Percentiles rank a stretch among this genome's conserved stretches.
Evolutionary conservation across 2,888 invertebrate species (phyloP).

Genomic region (Ennomos fuscantarius): DNA sequence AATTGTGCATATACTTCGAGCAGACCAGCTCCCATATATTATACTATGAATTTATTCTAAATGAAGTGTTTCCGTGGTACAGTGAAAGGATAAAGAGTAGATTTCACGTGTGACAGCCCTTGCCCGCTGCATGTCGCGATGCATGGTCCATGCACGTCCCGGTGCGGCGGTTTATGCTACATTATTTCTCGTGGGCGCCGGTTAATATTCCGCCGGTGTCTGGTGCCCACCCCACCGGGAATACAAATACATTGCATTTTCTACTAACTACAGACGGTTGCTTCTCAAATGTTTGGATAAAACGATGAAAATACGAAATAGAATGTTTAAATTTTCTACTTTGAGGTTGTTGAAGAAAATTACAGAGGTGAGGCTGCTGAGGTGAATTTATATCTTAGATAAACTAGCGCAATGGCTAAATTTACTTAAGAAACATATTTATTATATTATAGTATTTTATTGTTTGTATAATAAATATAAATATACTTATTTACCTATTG

Average conservation of each 20-base stretch:
- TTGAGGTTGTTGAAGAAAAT: conserved; percentile 10
- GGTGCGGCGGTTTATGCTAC: conserved; percentile 74
- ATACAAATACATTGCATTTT: conserved; percentile 70
- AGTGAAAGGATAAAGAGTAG: conserved; percentile 12
- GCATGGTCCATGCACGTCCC: conserved; percentile 69
- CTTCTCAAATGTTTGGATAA: conserved; percentile 53
- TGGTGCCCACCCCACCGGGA: conserved; percentile 62
- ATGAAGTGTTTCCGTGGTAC: not conserved
- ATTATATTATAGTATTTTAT: too few relatives aligned
- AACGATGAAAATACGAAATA: conserved; percentile 31
- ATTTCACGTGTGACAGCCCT: conserved; percentile 31
- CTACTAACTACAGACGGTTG: conserved; percentile 64
- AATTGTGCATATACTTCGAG: too few relatives aligned
- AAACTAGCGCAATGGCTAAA: too few relatives aligned
- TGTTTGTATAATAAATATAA: too few relatives aligned
- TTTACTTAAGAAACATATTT: too few relatives aligned
- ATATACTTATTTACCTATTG: too few relatives aligned
- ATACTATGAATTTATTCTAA: too few relatives aligned
- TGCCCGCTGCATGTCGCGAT: conserved; percentile 49
- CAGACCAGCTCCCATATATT: too few relatives aligned
- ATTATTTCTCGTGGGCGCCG: conserved; percentile 69
- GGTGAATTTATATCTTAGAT: too few relatives aligned
- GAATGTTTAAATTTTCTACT: conserved; percentile 16
- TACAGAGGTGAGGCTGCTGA: not conserved
- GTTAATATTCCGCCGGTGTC: conserved; percentile 74